Percentiles rank a stretch among this genome's conserved stretches.
Conservation (phyloP, 2,797 vertebrate genomes). For the Typhlichthys eigenmanni region DNA sequence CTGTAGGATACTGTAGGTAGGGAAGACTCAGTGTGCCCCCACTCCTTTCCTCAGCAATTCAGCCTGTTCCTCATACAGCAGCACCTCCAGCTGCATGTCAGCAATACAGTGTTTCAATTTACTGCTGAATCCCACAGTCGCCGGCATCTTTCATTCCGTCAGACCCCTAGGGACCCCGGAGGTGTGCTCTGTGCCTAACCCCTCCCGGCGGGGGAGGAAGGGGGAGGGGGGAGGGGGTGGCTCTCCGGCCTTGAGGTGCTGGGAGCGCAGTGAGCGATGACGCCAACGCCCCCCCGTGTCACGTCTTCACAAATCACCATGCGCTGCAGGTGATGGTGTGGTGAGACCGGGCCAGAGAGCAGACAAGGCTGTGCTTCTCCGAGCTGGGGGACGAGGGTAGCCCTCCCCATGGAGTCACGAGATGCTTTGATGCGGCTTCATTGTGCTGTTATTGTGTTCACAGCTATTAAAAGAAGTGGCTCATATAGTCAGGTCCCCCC, state of each 20-base stretch:
- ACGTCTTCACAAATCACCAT: slow-evolving; percentile 63
- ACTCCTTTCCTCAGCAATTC: background rate
- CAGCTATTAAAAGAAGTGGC: too few relatives aligned
- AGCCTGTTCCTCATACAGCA: background rate
- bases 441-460: too few relatives aligned
- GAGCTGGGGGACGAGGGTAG: background rate
- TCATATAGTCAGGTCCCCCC: background rate
- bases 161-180: background rate
- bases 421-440: too few relatives aligned
- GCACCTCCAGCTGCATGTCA: background rate
- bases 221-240: slow-evolving; percentile 6
- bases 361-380: background rate
- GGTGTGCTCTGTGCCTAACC: slow-evolving; percentile 19
- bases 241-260: slow-evolving; percentile 25
- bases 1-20: too few relatives aligned
- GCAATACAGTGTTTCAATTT: slow-evolving; percentile 2
- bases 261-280: slow-evolving; percentile 39
- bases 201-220: slow-evolving; percentile 13
- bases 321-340: slow-evolving; percentile 29
- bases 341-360: slow-evolving; percentile 12
- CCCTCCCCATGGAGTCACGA: background rate
- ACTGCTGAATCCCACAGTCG: background rate
- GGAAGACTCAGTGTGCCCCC: background rate
- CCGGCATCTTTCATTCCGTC: background rate
- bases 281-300: slow-evolving; percentile 46